These are phyloP conservation scores for Drosophila crucigera DNA, from an alignment of 2,888 invertebrate genomes.

Conservation along the genomic window DNA sequence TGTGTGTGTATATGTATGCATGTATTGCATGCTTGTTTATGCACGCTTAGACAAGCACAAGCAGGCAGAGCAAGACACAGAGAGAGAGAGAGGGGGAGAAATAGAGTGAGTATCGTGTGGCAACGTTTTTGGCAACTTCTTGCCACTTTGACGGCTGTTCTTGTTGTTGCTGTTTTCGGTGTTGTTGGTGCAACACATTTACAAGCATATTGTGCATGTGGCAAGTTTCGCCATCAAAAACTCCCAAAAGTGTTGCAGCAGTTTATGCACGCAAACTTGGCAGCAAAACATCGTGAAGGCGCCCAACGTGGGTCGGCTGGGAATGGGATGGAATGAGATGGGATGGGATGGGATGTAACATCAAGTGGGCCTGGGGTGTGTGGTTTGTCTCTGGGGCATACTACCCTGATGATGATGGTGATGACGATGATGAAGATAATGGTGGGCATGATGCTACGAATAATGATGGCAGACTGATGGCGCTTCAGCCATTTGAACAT, in stretches of 20 bases:
- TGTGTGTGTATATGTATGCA: not conserved
- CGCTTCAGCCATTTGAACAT: not conserved
- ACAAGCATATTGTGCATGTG: conserved; percentile 56
- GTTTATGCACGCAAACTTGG: conserved; percentile 71
- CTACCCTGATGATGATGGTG: conserved; percentile 18
- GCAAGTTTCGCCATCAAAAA: conserved; percentile 70
- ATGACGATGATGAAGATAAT: conserved; percentile 21
- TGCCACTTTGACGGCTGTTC: conserved; percentile 30
- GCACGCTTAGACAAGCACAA: conserved; percentile 29
- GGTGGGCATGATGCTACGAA: conserved; percentile 23
- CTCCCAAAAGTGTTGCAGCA: conserved; percentile 74
- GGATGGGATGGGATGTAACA: not conserved
- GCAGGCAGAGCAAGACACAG: not conserved
- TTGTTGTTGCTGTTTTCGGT: not conserved
- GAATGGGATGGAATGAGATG: not conserved
- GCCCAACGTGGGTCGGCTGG: conserved; percentile 1
- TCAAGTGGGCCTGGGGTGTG: not conserved
- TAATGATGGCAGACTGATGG: conserved; percentile 17
- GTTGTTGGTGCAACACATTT: conserved; percentile 41
- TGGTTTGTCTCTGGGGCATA: conserved; percentile 26
- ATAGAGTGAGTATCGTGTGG: conserved; percentile 15
- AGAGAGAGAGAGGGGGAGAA: not conserved
- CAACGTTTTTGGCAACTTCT: conserved; percentile 29
- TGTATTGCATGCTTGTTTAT: conserved; percentile 15
- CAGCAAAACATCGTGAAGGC: conserved; percentile 50